Evolutionary conservation across 2,888 invertebrate species (phyloP).

Genomic region (Cacoxenus indagator): DNA sequence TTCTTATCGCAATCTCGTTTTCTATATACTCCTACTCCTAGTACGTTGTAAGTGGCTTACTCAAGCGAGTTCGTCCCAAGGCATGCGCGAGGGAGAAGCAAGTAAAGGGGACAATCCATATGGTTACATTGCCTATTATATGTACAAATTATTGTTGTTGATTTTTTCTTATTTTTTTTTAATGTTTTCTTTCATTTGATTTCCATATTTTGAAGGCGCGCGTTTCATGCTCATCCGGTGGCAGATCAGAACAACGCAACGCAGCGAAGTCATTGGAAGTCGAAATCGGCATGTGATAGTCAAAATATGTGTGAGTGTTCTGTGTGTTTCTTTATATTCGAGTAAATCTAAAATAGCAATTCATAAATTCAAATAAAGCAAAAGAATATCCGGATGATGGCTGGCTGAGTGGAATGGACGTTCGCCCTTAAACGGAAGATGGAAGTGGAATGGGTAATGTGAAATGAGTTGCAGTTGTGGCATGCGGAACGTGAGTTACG

Average conservation of each 20-base stretch:
- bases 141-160: slow-evolving; percentile 15
- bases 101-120: slow-evolving; percentile 33
- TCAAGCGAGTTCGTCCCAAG: too few species aligned
- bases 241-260: too few species aligned
- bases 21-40: background rate
- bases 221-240: slow-evolving; percentile 19
- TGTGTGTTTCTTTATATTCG: background rate
- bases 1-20: background rate
- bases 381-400: slow-evolving; percentile 29
- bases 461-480: background rate
- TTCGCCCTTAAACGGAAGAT: slow-evolving; percentile 35
- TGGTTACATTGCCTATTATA: slow-evolving; percentile 27
- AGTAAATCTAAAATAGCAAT: slow-evolving; percentile 38
- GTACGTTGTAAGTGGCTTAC: too few species aligned
- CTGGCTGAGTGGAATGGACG: slow-evolving; percentile 17
- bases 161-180: slow-evolving; percentile 7
- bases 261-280: background rate
- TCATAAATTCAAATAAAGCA: slow-evolving; percentile 43
- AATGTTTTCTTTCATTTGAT: background rate
- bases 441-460: slow-evolving; percentile 24
- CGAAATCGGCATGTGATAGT: background rate
- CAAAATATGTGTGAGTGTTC: background rate
- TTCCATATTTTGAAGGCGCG: slow-evolving; percentile 10
- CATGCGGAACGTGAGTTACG: background rate
- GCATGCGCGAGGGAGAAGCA: too few species aligned